phyloP scores from a whole-genome alignment of 2,113 vertebrate genomes.

The Chiloscyllium plagiosum region DNA sequence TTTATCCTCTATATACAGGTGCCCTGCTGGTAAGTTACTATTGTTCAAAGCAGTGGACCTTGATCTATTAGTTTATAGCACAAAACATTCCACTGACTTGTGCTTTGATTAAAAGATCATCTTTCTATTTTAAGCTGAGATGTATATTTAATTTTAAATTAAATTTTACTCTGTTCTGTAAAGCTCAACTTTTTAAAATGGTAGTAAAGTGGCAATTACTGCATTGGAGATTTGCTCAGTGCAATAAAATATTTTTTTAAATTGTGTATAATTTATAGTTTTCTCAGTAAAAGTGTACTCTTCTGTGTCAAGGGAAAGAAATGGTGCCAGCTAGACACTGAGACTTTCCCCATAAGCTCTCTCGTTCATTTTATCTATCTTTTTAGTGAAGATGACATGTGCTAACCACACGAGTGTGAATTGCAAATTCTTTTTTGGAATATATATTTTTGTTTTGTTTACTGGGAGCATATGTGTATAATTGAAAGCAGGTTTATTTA shows the following conservation, averaged over 20 bases:
- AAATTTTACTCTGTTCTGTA: background rate
- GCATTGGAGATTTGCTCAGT: background rate
- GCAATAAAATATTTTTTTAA: background rate
- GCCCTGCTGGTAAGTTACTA: background rate
- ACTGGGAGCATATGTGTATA: background rate
- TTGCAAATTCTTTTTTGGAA: background rate
- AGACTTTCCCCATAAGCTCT: background rate
- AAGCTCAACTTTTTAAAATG: background rate
- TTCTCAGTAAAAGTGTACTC: background rate
- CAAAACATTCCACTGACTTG: background rate
- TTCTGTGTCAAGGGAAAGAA: background rate
- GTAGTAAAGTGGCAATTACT: background rate
- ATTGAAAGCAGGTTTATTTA: constrained; percentile 25
- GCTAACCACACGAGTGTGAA: background rate
- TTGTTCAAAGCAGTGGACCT: background rate
- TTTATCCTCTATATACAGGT: too few relatives aligned
- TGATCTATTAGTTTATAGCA: background rate
- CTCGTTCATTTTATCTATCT: background rate
- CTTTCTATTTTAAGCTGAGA: background rate
- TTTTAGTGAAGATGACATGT: background rate
- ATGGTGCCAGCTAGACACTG: background rate
- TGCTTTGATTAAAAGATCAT: too few relatives aligned
- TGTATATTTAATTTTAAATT: background rate
- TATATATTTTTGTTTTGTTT: background rate
- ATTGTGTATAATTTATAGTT: constrained; percentile 16